Percentiles rank a stretch among this genome's conserved stretches.
Evolutionary conservation across 2,888 invertebrate genomes (phyloP).

Genomic region (Drosophila siamana): DNA sequence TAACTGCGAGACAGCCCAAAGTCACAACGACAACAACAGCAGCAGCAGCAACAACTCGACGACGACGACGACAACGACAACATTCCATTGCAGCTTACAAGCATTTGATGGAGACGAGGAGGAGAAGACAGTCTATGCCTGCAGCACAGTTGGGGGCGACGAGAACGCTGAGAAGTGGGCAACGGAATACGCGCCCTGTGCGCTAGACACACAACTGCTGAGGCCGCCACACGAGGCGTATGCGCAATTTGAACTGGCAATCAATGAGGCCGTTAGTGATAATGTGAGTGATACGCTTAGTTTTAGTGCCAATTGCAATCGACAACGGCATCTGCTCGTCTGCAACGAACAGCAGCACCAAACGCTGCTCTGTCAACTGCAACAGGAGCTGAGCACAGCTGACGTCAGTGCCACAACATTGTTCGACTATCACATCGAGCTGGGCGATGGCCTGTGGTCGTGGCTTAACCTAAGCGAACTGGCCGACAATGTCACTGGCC

Average conservation of each 20-base stretch:
- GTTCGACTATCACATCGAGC: slow-evolving; percentile 62
- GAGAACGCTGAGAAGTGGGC: slow-evolving; percentile 24
- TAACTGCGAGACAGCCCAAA: slow-evolving; percentile 59
- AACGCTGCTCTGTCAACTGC: slow-evolving; percentile 51
- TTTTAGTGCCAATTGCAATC: slow-evolving; percentile 55
- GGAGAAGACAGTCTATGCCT: slow-evolving; percentile 68
- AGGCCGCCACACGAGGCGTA: slow-evolving; percentile 77
- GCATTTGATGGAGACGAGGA: slow-evolving; percentile 65
- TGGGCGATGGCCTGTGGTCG: slow-evolving; percentile 62
- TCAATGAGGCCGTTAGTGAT: slow-evolving; percentile 73
- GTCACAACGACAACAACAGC: slow-evolving; percentile 14
- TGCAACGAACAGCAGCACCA: slow-evolving; percentile 36
- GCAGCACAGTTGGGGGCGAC: slow-evolving; percentile 40
- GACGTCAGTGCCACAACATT: slow-evolving; percentile 20
- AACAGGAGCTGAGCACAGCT: slow-evolving; percentile 21
- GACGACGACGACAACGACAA: slow-evolving; percentile 42
- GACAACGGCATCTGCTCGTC: slow-evolving; percentile 32
- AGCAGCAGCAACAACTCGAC: slow-evolving; percentile 21
- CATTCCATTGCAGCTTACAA: slow-evolving; percentile 83
- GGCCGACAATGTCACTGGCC: slow-evolving; percentile 26
- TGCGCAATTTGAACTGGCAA: slow-evolving; percentile 82
- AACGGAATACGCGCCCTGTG: slow-evolving; percentile 46
- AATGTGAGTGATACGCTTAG: slow-evolving; percentile 69
- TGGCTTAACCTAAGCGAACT: slow-evolving; percentile 66
- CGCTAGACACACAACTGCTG: slow-evolving; percentile 76